A percentile compares a stretch with the other conserved stretches of the same genome.
phyloP scores from a whole-genome alignment of 2,797 vertebrate genomes.

The Brotula barbata region DNA sequence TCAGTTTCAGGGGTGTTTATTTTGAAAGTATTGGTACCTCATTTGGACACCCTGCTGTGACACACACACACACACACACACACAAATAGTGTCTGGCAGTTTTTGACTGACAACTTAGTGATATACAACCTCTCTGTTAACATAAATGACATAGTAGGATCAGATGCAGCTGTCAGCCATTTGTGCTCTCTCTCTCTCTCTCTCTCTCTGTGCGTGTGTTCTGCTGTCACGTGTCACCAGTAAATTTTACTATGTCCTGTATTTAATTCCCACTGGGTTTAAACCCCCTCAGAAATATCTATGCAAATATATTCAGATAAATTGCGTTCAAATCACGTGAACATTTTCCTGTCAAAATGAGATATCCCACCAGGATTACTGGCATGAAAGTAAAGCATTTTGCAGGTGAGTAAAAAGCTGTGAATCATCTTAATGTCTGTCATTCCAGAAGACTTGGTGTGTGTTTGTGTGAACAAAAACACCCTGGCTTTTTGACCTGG shows the following conservation, averaged over 20 bases:
- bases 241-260: conserved; percentile 24
- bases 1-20: conserved; percentile 42
- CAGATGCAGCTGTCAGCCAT: conserved; percentile 56
- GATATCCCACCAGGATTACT: neutral
- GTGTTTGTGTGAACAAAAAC: too few species aligned
- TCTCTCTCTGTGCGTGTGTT: conserved; percentile 16
- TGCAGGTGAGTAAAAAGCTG: neutral
- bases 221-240: conserved; percentile 27
- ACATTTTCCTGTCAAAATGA: conserved; percentile 26
- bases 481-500: too few species aligned
- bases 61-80: conserved; percentile 24
- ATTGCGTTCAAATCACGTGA: conserved; percentile 10
- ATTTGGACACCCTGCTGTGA: conserved; percentile 38
- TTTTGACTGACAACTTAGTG: conserved; percentile 46
- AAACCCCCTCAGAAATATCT: conserved; percentile 49
- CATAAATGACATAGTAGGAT: conserved; percentile 51
- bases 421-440: neutral
- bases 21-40: conserved; percentile 32
- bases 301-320: conserved; percentile 58
- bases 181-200: neutral
- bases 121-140: conserved; percentile 53
- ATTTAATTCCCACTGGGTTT: conserved; percentile 54
- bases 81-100: conserved; percentile 20
- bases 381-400: conserved; percentile 31
- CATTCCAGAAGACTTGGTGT: too few species aligned